These are phyloP conservation scores for Xiphophorus maculatus DNA, from an alignment of 2,113 vertebrate genomes.

Conservation along the genomic window DNA sequence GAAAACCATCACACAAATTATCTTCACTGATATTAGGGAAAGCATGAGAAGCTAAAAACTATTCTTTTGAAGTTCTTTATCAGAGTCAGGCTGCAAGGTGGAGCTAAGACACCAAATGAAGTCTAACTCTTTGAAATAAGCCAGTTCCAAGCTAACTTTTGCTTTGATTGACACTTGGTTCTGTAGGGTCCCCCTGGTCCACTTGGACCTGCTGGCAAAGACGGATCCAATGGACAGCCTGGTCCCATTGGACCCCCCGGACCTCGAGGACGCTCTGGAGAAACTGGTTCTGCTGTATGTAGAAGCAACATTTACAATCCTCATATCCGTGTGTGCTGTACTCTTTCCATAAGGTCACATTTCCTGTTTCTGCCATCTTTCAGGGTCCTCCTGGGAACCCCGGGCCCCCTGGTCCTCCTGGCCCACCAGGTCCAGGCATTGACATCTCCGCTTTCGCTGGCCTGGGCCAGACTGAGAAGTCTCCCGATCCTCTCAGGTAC, in stretches of 20 bases:
- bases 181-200: constrained; percentile 89
- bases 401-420: constrained; percentile 94
- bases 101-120: neutral
- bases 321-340: neutral
- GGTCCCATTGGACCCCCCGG: constrained; percentile 95
- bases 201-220: constrained; percentile 91
- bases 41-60: constrained; percentile 27
- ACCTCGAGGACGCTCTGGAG: constrained; percentile 93
- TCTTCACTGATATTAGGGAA: constrained; percentile 44
- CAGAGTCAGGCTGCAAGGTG: neutral
- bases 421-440: constrained; percentile 94
- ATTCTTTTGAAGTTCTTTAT: neutral
- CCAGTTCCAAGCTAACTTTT: neutral
- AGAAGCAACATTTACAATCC: neutral
- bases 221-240: constrained; percentile 89
- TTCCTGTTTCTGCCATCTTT: constrained; percentile 1
- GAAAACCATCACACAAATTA: constrained; percentile 46
- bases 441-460: constrained; percentile 98
- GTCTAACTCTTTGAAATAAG: neutral
- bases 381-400: constrained; percentile 94
- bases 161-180: neutral
- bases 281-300: constrained; percentile 91
- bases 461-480: constrained; percentile 89
- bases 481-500: constrained; percentile 93
- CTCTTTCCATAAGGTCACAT: neutral